Percentiles rank a stretch among this genome's conserved stretches.
Evolutionary conservation across 2,797 vertebrate species (phyloP).

Genomic region (Rhyacichthys aspro): DNA sequence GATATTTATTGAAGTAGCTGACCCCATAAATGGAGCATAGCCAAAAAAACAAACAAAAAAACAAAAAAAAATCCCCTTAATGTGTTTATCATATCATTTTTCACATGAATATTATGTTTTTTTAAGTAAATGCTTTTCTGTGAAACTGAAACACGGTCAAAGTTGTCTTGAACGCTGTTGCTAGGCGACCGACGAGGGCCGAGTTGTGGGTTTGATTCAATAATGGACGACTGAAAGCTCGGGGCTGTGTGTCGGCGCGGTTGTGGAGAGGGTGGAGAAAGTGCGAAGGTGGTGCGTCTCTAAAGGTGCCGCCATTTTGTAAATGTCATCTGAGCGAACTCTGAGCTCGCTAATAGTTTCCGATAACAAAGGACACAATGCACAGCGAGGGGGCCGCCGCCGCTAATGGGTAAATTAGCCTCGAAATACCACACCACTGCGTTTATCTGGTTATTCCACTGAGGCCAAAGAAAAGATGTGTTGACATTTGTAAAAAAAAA

Average conservation of each 20-base stretch:
- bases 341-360: slow-evolving; percentile 1
- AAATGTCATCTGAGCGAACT: slow-evolving; percentile 7
- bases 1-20: no score
- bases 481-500: no score
- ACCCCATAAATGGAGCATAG: no score
- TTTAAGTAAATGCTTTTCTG: no score
- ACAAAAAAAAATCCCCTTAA: no score
- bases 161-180: background rate
- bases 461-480: no score
- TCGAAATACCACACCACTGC: slow-evolving; percentile 1
- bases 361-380: slow-evolving; percentile 5
- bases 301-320: slow-evolving; percentile 5
- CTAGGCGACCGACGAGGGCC: background rate
- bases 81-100: no score
- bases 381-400: background rate
- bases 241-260: background rate
- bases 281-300: background rate
- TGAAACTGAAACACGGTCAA: background rate
- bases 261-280: no score
- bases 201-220: background rate
- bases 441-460: background rate
- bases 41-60: no score
- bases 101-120: no score
- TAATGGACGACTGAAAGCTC: background rate
- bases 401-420: slow-evolving; percentile 8